Base-by-base conservation (phyloP, 2,113 vertebrate genomes). In the Scytalopus superciliaris region DNA sequence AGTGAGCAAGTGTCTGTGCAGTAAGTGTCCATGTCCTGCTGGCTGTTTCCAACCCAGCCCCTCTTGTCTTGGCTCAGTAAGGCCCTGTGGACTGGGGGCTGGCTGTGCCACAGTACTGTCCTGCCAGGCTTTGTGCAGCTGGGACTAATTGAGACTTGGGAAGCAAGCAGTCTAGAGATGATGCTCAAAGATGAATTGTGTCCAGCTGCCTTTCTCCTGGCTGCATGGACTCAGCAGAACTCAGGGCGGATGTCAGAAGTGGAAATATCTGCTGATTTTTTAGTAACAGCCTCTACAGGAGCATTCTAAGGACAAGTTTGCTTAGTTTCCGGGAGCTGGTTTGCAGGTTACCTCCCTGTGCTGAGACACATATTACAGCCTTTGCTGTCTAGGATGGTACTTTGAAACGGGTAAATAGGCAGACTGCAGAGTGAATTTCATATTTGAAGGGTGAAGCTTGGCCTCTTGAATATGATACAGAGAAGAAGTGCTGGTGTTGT, bases 41-140 rank as follows among this genome's bases (percentile, higher is more conserved):
- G 3, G 16, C 24, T 5, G 3, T 72, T 93, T 78, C 49, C 67
- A 55, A 0, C 40, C 33, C 74, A 72, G 33, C 66, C 44, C 16
- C 30, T 80, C 0, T 0, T 45, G n/a, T 87, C 40, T 14, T 0
- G 1, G 57, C 53, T 85, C 31, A 14, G 67, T 14, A 28, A 47
- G 62, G 74, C 70, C 55, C 69, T 13, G 45, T 1, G 3, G 69
- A 49, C 62, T 72, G 50, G 2, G 4, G 12, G 35, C 8, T 31
- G 8, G 57, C 66, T 79, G 56, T 87, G 56, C 66, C 69, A 67
- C 39, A 21, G 42, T 19, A 21, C 67, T 68, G 31, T 83, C 27
- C 49, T 79, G 42, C 1, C 5, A 59, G 40, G 28, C 39, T 68
- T 84, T 80, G 33, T 1, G 10, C 72, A 74, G 90, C 76, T 86